Base-by-base conservation (phyloP, 2,797 vertebrate genomes). In the Enteromius trimaculatus region DNA sequence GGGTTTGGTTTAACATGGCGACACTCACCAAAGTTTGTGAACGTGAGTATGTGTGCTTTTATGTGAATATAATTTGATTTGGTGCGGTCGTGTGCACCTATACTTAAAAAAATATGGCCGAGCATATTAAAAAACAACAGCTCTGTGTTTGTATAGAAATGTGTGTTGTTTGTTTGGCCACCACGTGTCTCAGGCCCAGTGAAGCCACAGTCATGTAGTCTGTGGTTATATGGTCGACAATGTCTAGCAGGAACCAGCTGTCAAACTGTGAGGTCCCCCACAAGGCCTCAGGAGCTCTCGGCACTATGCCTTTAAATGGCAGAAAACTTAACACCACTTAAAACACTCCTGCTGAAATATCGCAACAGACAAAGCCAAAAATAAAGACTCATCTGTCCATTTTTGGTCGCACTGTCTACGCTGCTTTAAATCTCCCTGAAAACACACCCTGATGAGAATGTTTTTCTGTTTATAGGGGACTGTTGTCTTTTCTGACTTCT, bases 131-230 rank as follows among this genome's bases (percentile, higher is more conserved):
- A 34, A 39, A 23, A 19, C 29, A 65, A 58, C 74, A 83, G 64
- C 51, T 62, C 62, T 82, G 64, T 79, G 34, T 89, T 84, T 70
- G 60, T 81, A 83, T 62, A 60, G 26, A 80, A 49, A 79, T 39
- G 82, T 83, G 88, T 84, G 88, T 88, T 90, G 90, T 90, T 91
- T 91, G 88, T 80, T 87, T 78, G 88, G 87, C 88, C 87, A 85
- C 84, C 86, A 77, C 77, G 88, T 89, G 89, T 82, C 85, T 89
- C 80, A 83, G 88, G 92, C 91, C 92, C 92, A 85, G 77, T 11
- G 80, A 84, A 92, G 87, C 94, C 93, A 83, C 93, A 94, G 92
- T 81, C 92, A 91, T 90, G 88, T 89, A 81, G 90, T 88, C 81
- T 93, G 94, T 91, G 93, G 94, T 92, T 90, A 89, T 44, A 88